Evolutionary conservation across 2,113 vertebrate genomes (phyloP).

Genomic region (Fulmarus glacialis): DNA sequence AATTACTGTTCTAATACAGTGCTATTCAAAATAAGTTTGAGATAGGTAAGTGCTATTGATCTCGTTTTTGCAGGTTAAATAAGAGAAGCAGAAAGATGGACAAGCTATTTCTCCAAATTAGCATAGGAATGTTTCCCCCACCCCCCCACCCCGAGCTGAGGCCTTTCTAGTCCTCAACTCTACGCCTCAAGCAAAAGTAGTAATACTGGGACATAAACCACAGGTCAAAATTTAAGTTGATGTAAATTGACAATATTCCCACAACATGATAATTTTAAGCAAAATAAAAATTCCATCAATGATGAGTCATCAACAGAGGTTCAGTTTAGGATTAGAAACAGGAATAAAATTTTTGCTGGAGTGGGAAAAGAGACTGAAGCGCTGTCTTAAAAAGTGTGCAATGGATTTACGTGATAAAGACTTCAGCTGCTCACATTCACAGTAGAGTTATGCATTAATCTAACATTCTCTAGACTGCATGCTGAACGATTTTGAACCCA

Average conservation of each 20-base stretch:
- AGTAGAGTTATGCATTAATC: not conserved
- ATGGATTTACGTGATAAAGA: not conserved
- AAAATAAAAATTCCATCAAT: not conserved
- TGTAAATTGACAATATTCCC: not conserved
- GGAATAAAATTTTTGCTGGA: not conserved
- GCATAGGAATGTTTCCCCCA: not conserved
- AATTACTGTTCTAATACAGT: not conserved
- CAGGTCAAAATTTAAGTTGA: not conserved
- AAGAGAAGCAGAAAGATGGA: not conserved
- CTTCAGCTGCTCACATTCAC: rapidly evolving
- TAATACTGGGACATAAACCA: not conserved
- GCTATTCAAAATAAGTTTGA: rapidly evolving
- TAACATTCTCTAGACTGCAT: no score
- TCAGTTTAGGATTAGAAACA: conserved; percentile 2
- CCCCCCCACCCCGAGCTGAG: not conserved
- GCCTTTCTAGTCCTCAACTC: not conserved
- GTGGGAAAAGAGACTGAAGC: not conserved
- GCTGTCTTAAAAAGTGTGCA: rapidly evolving
- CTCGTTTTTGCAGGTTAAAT: not conserved
- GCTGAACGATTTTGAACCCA: not conserved
- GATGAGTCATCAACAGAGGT: not conserved
- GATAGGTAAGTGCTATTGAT: not conserved
- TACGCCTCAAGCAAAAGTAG: not conserved
- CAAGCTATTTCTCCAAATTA: not conserved
- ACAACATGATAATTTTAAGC: not conserved